Percentiles rank a stretch among this genome's conserved stretches.
These are phyloP conservation scores for Drosophila stalkeri DNA, from an alignment of 2,888 invertebrate species.

Conservation along the genomic window DNA sequence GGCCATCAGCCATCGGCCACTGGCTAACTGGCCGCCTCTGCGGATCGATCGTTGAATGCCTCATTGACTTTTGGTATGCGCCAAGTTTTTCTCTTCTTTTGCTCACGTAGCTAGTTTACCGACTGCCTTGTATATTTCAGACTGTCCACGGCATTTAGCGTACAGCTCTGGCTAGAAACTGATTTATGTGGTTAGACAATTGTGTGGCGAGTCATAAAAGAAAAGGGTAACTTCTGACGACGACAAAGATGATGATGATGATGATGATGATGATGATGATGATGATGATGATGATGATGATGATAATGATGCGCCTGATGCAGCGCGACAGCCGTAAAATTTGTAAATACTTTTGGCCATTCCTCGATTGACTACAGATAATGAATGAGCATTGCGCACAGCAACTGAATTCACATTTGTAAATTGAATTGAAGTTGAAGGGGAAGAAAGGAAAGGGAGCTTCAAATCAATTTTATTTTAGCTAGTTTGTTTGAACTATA, in stretches of 20 bases:
- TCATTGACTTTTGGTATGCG: constrained; percentile 80
- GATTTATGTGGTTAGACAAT: constrained; percentile 70
- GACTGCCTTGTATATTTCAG: constrained; percentile 26
- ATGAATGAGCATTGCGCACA: constrained; percentile 51
- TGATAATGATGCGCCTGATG: constrained; percentile 9
- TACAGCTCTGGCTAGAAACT: constrained; percentile 66
- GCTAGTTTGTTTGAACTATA: background rate
- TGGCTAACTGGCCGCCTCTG: constrained; percentile 25
- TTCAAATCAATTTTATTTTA: no score
- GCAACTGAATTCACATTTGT: background rate
- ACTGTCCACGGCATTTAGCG: constrained; percentile 65
- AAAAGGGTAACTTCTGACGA: background rate
- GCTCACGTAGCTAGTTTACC: constrained; percentile 55
- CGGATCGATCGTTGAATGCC: constrained; percentile 77
- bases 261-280: no score
- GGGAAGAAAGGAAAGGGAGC: background rate
- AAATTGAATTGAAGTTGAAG: background rate
- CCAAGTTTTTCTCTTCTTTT: constrained; percentile 47
- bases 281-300: background rate
- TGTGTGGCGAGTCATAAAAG: constrained; percentile 62
- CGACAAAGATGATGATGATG: background rate
- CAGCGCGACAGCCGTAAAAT: constrained; percentile 57
- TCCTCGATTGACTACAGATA: constrained; percentile 47
- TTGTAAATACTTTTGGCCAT: constrained; percentile 76
- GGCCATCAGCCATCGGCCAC: background rate